Evolutionary conservation across 1,140 invertebrate genomes (phyloP).

Genomic region (Drosophila subpulchrella): DNA sequence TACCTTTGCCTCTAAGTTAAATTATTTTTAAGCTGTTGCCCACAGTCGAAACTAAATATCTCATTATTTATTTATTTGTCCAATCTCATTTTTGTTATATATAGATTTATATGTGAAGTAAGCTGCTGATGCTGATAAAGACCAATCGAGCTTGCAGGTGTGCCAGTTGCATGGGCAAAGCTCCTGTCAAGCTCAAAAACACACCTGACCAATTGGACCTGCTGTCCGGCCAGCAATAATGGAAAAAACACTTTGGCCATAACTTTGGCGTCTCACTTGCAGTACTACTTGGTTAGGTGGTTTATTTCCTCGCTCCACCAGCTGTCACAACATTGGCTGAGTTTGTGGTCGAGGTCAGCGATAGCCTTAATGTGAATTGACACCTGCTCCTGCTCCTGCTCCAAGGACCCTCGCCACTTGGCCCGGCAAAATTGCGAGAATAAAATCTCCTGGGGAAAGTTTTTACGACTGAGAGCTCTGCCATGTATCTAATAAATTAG

Average conservation of each 20-base stretch:
- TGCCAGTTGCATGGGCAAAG: slow-evolving; percentile 19
- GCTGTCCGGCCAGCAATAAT: slow-evolving; percentile 15
- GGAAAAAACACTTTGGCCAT: slow-evolving; percentile 17
- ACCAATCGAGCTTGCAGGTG: background rate
- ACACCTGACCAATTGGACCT: slow-evolving; percentile 1
- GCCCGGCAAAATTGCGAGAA: slow-evolving; percentile 11
- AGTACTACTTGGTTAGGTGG: slow-evolving; percentile 8
- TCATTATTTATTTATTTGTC: too few relatives aligned
- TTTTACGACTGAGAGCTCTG: slow-evolving; percentile 23
- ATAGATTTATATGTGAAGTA: background rate
- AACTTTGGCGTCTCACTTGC: slow-evolving; percentile 16
- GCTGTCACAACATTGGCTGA: slow-evolving; percentile 18
- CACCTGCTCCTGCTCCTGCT: slow-evolving; percentile 50
- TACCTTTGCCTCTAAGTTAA: too few relatives aligned
- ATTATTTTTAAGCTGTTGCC: too few relatives aligned
- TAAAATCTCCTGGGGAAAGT: slow-evolving; percentile 18
- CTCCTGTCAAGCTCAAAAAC: slow-evolving; percentile 38
- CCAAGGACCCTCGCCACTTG: slow-evolving; percentile 18
- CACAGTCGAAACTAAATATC: too few relatives aligned
- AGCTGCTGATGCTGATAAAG: background rate
- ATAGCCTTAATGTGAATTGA: slow-evolving; percentile 58
- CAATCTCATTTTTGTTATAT: background rate
- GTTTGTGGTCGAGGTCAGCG: slow-evolving; percentile 35
- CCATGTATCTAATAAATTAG: slow-evolving; percentile 29
- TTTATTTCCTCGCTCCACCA: slow-evolving; percentile 20